phyloP scores from a whole-genome alignment of 2,888 invertebrate genomes.

The Mechanitis mazaeus region DNA sequence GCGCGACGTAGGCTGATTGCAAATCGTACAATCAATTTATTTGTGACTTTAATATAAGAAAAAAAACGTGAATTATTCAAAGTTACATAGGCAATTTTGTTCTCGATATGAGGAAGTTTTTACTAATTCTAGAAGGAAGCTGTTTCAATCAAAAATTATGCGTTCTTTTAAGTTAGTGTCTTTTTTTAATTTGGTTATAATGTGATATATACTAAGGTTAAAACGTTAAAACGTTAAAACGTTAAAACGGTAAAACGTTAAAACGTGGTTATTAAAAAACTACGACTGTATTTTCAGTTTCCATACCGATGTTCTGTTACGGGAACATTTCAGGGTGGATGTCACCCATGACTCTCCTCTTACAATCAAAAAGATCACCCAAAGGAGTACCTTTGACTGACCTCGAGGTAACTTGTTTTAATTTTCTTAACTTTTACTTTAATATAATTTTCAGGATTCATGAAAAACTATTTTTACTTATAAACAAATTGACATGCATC shows the following conservation, averaged over 20 bases:
- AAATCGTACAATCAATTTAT: too few relatives aligned
- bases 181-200: background rate
- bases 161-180: constrained; percentile 55
- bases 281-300: constrained; percentile 50
- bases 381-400: constrained; percentile 53
- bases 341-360: constrained; percentile 68
- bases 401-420: constrained; percentile 40
- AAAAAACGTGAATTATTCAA: too few relatives aligned
- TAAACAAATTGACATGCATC: too few relatives aligned
- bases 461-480: too few relatives aligned
- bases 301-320: constrained; percentile 66
- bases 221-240: too few relatives aligned
- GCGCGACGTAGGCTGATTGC: too few relatives aligned
- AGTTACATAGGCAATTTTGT: too few relatives aligned
- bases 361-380: constrained; percentile 62
- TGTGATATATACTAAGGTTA: background rate
- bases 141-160: constrained; percentile 59
- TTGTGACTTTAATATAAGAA: too few relatives aligned
- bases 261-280: background rate
- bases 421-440: too few relatives aligned
- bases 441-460: too few relatives aligned
- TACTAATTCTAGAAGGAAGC: constrained; percentile 51
- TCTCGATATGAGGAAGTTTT: constrained; percentile 21
- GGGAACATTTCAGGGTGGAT: constrained; percentile 74
- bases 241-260: too few relatives aligned